Evolutionary conservation across 1,140 invertebrate species (phyloP), one percentile per base, ranked within the genome.

Genomic region (Drosophila rhopaloa): DNA sequence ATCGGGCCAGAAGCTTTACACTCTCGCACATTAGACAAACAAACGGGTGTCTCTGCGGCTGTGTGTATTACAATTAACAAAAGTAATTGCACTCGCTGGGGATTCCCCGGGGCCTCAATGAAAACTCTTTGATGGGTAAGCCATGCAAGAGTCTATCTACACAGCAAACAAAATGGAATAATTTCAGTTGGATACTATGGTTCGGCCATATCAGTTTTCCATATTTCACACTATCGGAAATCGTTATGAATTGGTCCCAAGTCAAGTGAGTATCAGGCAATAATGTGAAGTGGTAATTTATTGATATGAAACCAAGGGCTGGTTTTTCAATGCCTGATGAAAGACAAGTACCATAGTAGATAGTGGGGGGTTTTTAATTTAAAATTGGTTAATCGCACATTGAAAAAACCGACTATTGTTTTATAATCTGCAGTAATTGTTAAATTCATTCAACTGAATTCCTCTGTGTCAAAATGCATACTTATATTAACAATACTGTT

Each of bases 41-140:
- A 81, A 67, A 57, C 67, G 71, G 44, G 54, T 65, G 53, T 48
- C 47, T 56, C 43, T 70, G 63, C 48, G 38, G 46, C 8, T 66
- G 40, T 58, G 61, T 81, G 65, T 85, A 81, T 68, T 73, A 82
- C 83, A 86, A 86, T 86, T 86, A 88, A 86, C 66, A 88, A 82
- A 88, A 79, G 76, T 86, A 86, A 86, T 86, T 86, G 75, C 76
- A 63, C 81, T 71, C 67, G 51, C 37, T 14, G 46, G 73, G 73
- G 73, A 54, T 37, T 37, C 54, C 73, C 73, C 43, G 67, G n/a
- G 66, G 62, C 29, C 51, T 57, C 67, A 70, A 71, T 70, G 67
- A 58, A 70, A 71, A 70, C 67, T 70, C 37, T 71, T 71, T 71
- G 65, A 71, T 71, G 67, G 67, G n/a, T 27, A 27, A 41, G 65